Percentiles rank a stretch among this genome's conserved stretches.
phyloP scores from a whole-genome alignment of 2,113 vertebrate genomes.

The Micronycteris hirsuta region DNA sequence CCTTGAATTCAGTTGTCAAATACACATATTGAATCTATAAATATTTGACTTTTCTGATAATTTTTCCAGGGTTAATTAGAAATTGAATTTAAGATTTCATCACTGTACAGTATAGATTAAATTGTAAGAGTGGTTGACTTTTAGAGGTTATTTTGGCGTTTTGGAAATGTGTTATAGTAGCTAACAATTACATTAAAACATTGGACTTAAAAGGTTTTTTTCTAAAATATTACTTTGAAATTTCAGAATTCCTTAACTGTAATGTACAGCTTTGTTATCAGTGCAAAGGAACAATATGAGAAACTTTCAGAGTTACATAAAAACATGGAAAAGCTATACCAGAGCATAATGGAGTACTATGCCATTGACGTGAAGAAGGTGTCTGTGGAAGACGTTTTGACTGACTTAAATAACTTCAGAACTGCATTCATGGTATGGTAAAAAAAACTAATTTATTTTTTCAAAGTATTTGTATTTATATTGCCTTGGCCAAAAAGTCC shows the following conservation, averaged over 20 bases:
- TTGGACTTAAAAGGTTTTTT: background rate
- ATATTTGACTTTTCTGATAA: background rate
- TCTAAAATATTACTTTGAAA: background rate
- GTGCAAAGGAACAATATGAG: slow-evolving; percentile 89
- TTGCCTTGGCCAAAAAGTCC: too few species aligned
- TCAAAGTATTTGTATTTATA: background rate
- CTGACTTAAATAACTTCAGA: slow-evolving; percentile 94
- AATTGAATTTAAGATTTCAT: background rate
- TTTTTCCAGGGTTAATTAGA: background rate
- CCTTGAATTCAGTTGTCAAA: background rate
- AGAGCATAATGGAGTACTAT: slow-evolving; percentile 89
- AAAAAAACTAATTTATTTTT: background rate
- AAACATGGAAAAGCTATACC: slow-evolving; percentile 92
- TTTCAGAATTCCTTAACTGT: slow-evolving; percentile 83
- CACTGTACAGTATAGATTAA: background rate
- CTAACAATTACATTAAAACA: background rate
- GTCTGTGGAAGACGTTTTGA: slow-evolving; percentile 94
- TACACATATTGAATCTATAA: background rate
- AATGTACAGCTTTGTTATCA: slow-evolving; percentile 88
- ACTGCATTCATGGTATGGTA: slow-evolving; percentile 89
- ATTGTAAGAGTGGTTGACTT: background rate
- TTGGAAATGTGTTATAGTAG: background rate
- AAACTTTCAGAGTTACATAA: slow-evolving; percentile 89
- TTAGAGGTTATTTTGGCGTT: background rate
- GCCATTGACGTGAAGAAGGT: slow-evolving; percentile 94